These are phyloP conservation scores for Aurelia sp. DNA, from an alignment of 30 jellyfish, hydroid and myxozoan species.

Conservation along the genomic window DNA sequence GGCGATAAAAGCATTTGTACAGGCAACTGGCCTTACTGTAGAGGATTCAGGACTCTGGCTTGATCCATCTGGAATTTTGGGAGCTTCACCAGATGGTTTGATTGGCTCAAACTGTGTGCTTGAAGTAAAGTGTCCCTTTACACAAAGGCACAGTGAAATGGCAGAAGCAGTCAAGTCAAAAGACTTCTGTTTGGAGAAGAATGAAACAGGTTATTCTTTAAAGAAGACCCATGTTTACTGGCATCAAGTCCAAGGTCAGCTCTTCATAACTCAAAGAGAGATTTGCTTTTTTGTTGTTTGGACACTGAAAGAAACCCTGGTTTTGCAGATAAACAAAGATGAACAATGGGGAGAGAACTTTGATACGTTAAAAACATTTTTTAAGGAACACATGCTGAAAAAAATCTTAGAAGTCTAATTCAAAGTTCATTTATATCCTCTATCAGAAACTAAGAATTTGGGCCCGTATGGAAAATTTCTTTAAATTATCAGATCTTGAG, in stretches of 20 bases:
- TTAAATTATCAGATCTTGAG: too few species aligned
- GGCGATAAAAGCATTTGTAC: constrained; percentile 20
- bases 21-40: not conserved
- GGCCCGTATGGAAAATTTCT: too few species aligned
- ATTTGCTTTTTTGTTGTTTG: constrained; percentile 30
- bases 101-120: not conserved
- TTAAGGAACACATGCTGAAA: not conserved
- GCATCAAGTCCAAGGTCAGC: too few species aligned
- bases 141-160: not conserved
- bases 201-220: too few species aligned
- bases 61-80: constrained; percentile 25
- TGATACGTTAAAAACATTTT: not conserved
- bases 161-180: too few species aligned
- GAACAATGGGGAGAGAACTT: constrained; percentile 14
- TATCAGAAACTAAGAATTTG: not conserved
- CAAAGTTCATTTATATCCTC: not conserved
- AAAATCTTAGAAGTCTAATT: not conserved
- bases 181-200: too few species aligned
- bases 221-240: too few species aligned
- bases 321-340: not conserved
- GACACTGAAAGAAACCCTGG: not conserved
- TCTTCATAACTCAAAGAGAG: not conserved
- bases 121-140: constrained; percentile 43
- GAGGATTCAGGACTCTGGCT: constrained; percentile 3
- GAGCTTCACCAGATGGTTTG: not conserved